These are phyloP conservation scores for Ormyrus rosae DNA, from an alignment of 2,888 invertebrate genomes.

Conservation along the genomic window DNA sequence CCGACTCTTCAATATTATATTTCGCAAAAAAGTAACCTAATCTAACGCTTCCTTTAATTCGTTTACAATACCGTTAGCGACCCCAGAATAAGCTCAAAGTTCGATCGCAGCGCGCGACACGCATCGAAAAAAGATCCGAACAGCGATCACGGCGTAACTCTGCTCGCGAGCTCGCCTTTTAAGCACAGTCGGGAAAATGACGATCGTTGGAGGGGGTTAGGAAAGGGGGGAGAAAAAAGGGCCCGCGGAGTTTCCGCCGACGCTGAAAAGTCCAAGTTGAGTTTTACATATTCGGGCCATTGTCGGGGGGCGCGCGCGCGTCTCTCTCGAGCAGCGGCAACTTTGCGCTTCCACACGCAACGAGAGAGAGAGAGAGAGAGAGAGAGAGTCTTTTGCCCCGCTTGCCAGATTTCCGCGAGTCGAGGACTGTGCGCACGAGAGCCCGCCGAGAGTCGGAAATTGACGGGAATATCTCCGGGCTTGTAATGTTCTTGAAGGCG, in stretches of 20 bases:
- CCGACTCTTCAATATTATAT: too few species aligned
- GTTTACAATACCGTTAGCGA: not conserved
- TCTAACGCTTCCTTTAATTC: not conserved
- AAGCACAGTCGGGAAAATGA: constrained; percentile 6
- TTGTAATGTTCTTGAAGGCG: too few species aligned
- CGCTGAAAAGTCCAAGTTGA: constrained; percentile 40
- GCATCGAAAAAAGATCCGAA: too few species aligned
- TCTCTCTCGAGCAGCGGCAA: constrained; percentile 1
- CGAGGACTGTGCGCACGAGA: not conserved
- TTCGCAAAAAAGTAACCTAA: too few species aligned
- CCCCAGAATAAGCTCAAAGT: too few species aligned
- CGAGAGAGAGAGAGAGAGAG: not conserved
- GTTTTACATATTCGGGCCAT: constrained; percentile 43
- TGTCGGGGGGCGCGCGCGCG: constrained; percentile 4
- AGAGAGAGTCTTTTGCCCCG: not conserved
- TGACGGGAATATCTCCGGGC: too few species aligned
- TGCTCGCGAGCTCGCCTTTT: constrained; percentile 12
- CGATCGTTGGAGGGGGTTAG: constrained; percentile 11
- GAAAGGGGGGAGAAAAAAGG: constrained; percentile 38
- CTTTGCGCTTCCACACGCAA: not conserved
- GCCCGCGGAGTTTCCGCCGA: constrained; percentile 30
- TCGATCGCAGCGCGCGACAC: too few species aligned
- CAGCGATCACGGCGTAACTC: too few species aligned
- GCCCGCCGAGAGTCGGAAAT: too few species aligned
- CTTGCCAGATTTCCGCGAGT: constrained; percentile 20